phyloP scores from a whole-genome alignment of 1,140 invertebrate species.

The Drosophila guanche region DNA sequence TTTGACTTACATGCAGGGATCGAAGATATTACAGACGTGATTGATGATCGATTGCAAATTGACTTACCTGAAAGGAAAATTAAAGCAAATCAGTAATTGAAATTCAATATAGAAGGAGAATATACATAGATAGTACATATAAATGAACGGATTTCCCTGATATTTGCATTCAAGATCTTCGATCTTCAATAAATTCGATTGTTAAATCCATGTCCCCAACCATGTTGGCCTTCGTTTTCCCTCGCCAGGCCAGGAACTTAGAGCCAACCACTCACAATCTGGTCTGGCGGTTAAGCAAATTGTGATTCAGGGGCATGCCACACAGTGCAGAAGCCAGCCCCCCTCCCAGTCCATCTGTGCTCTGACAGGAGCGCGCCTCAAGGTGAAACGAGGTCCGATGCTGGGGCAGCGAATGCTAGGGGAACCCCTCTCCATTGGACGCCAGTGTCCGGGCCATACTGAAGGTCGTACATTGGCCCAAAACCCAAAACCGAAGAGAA shows the following conservation, averaged over 20 bases:
- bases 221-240: slow-evolving; percentile 18
- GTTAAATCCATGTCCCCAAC: slow-evolving; percentile 25
- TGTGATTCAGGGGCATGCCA: slow-evolving; percentile 45
- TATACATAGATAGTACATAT: no score
- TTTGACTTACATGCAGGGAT: slow-evolving; percentile 52
- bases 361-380: slow-evolving; percentile 30
- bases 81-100: slow-evolving; percentile 18
- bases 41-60: slow-evolving; percentile 24
- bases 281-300: slow-evolving; percentile 40
- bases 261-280: slow-evolving; percentile 43
- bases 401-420: neutral
- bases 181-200: slow-evolving; percentile 15
- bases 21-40: slow-evolving; percentile 19
- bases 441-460: slow-evolving; percentile 44
- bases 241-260: slow-evolving; percentile 17
- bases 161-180: slow-evolving; percentile 4
- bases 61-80: slow-evolving; percentile 56
- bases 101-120: neutral
- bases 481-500: neutral
- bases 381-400: slow-evolving; percentile 12
- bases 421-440: slow-evolving; percentile 20
- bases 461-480: slow-evolving; percentile 70
- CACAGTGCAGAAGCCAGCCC: slow-evolving; percentile 12
- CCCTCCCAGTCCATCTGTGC: neutral
- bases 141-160: no score